Evolutionary conservation across 2,113 vertebrate species (phyloP).

Genomic region (Ivindomyrus marchei): DNA sequence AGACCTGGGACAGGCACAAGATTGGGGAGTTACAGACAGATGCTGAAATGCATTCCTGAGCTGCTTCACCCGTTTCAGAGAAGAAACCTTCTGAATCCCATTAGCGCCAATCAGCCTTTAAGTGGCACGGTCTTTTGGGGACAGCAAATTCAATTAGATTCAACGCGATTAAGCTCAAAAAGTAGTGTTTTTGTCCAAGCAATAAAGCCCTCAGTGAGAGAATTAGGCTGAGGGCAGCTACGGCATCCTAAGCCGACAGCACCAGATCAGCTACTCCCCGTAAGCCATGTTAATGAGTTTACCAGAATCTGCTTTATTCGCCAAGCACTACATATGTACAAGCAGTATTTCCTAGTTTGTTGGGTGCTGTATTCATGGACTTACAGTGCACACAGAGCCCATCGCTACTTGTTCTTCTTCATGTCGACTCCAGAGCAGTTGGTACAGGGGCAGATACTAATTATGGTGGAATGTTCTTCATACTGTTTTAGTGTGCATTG

Average conservation of each 20-base stretch:
- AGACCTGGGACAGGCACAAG: conserved; percentile 51
- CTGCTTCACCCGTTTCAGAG: not conserved
- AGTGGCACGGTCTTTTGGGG: not conserved
- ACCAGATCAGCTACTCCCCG: too few relatives aligned
- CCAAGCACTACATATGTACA: not conserved
- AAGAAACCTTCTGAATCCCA: not conserved
- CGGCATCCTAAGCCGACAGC: not conserved
- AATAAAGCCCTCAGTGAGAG: not conserved
- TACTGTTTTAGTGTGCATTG: not conserved
- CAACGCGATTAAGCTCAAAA: conserved; percentile 30
- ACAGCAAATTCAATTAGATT: conserved; percentile 4
- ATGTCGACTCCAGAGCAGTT: not conserved
- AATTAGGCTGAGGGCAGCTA: not conserved
- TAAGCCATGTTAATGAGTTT: not conserved
- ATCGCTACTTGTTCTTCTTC: not conserved
- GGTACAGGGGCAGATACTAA: not conserved
- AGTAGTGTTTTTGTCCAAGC: not conserved
- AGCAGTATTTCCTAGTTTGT: not conserved
- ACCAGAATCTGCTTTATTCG: not conserved
- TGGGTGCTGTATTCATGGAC: not conserved
- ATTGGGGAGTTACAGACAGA: not conserved
- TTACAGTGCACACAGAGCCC: not conserved
- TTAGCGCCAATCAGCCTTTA: conserved; percentile 12
- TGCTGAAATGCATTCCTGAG: not conserved
- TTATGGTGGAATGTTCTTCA: not conserved